These are phyloP conservation scores for Nerophis lumbriciformis DNA, from an alignment of 2,113 vertebrate genomes.

Conservation along the genomic window DNA sequence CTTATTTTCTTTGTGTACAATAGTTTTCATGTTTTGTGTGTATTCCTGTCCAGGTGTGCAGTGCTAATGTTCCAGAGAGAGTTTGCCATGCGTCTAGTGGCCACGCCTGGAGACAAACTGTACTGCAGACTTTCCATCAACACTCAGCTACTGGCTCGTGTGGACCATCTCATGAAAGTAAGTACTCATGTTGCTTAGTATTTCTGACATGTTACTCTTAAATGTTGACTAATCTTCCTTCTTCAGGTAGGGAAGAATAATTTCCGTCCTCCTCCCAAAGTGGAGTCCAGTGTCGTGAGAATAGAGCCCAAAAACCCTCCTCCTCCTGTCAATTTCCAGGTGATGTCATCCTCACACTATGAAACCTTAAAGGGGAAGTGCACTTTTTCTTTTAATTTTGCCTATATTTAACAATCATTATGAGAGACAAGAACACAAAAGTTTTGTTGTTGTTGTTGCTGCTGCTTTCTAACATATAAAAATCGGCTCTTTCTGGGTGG, in stretches of 20 bases:
- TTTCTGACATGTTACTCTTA: not conserved
- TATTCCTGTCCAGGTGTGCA: conserved; percentile 79
- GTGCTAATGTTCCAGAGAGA: conserved; percentile 98
- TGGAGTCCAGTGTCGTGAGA: conserved; percentile 96
- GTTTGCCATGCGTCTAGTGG: conserved; percentile 93
- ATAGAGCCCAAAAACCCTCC: conserved; percentile 98
- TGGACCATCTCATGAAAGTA: conserved; percentile 99
- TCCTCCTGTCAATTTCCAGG: conserved; percentile 95
- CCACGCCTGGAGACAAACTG: conserved; percentile 88
- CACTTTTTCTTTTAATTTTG: too few species aligned
- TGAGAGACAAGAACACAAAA: too few species aligned
- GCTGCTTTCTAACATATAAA: too few species aligned
- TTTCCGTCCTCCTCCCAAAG: conserved; percentile 94
- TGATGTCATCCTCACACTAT: conserved; percentile 42
- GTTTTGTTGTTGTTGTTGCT: too few species aligned
- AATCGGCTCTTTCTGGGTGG: too few species aligned
- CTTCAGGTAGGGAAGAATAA: conserved; percentile 94
- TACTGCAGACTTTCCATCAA: conserved; percentile 96
- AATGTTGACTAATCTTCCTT: not conserved
- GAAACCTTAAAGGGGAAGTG: not conserved
- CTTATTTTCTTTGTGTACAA: not conserved
- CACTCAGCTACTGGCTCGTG: conserved; percentile 89
- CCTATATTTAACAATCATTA: too few species aligned
- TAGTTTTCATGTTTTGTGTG: not conserved
- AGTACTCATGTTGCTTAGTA: conserved; percentile 56